phyloP scores from a whole-genome alignment of 2,113 vertebrate species.

The Saccopteryx leptura region DNA sequence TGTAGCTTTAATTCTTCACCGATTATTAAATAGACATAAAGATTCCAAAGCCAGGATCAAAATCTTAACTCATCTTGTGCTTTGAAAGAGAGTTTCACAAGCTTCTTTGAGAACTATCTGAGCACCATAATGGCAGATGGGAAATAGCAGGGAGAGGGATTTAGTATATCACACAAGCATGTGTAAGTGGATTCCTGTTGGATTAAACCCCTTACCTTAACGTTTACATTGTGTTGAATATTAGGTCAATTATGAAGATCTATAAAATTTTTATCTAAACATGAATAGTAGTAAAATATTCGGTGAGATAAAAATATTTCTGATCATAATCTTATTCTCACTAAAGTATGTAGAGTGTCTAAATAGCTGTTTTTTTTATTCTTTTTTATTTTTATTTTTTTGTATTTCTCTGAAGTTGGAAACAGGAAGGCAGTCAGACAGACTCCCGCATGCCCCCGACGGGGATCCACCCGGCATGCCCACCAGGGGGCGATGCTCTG shows the following conservation, averaged over 20 bases:
- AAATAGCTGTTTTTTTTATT: background rate
- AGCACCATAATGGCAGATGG: background rate
- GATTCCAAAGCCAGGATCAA: background rate
- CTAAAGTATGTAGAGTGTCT: background rate
- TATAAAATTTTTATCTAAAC: conserved; percentile 19
- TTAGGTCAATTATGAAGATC: background rate
- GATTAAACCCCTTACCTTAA: background rate
- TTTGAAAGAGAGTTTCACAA: background rate
- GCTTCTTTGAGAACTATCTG: background rate
- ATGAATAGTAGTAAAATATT: background rate
- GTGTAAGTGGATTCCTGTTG: background rate
- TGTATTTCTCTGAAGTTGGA: no score
- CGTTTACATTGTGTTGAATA: background rate
- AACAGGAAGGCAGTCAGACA: no score
- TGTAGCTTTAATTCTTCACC: background rate
- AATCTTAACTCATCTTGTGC: conserved; percentile 1
- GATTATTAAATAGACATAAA: background rate
- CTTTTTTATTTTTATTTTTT: no score
- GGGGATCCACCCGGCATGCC: no score
- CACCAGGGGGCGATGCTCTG: no score
- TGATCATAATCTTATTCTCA: background rate
- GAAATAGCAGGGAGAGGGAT: background rate
- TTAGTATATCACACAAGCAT: background rate
- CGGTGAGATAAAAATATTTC: background rate
- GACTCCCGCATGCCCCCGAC: no score